A percentile compares a stretch with the other conserved stretches of the same genome.
phyloP scores from a whole-genome alignment of 2,888 invertebrate species.

The Campoplex nolae region DNA sequence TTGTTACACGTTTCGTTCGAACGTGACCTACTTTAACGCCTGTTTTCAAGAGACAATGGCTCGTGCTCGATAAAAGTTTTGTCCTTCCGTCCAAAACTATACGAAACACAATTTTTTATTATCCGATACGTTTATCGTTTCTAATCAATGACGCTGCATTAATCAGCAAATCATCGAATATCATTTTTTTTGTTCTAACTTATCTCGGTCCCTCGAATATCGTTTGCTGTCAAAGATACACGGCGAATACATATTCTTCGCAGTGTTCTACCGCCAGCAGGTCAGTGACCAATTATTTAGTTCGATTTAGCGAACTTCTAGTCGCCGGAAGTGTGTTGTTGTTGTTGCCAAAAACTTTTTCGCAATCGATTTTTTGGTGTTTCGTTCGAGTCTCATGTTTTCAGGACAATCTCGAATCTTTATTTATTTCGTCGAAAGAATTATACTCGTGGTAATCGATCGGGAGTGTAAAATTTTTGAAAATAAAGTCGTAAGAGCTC shows the following conservation, averaged over 20 bases:
- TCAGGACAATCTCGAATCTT: background rate
- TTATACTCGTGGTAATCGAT: background rate
- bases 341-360: background rate
- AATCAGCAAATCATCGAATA: background rate
- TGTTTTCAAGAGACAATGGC: background rate
- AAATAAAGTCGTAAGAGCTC: background rate
- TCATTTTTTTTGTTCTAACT: background rate
- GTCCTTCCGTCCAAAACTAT: constrained; percentile 1
- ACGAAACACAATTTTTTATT: background rate
- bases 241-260: no score
- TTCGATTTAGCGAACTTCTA: background rate
- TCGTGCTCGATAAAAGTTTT: constrained; percentile 29
- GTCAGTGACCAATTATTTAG: background rate
- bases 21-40: constrained; percentile 3
- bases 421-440: background rate
- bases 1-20: background rate
- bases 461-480: background rate
- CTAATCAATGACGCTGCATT: background rate
- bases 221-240: no score
- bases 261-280: background rate
- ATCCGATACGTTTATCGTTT: background rate
- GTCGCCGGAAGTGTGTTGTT: no score
- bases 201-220: background rate
- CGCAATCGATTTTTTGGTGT: background rate
- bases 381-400: background rate